Conservation (phyloP, 2,113 vertebrate genomes). For the Pachypanchax playfairii region DNA sequence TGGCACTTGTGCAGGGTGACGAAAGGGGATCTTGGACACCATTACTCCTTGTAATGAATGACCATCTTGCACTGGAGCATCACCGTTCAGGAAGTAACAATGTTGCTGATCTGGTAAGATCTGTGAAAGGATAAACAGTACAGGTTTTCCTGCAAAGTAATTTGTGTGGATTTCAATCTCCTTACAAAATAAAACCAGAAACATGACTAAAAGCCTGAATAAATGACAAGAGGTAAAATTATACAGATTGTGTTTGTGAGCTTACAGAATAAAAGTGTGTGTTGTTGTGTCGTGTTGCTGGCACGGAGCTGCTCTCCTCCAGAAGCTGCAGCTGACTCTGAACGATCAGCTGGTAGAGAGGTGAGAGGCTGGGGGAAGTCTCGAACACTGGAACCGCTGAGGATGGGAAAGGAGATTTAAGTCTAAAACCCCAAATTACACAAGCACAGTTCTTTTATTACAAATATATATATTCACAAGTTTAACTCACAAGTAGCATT, state of each 20-base stretch:
- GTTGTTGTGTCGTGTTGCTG: conserved; percentile 82
- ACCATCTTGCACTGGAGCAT: conserved; percentile 94
- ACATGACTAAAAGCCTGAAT: not conserved
- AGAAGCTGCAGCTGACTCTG: conserved; percentile 88
- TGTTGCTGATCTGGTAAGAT: conserved; percentile 97
- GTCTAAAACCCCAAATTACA: not conserved
- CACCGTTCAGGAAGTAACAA: conserved; percentile 97
- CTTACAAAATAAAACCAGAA: not conserved
- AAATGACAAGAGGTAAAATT: too few relatives aligned
- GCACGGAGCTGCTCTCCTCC: conserved; percentile 81
- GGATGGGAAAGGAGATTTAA: not conserved
- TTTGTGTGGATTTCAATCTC: too few relatives aligned
- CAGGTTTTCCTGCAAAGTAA: not conserved
- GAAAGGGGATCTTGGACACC: conserved; percentile 93
- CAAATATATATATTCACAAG: not conserved
- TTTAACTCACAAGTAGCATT: conserved; percentile 85
- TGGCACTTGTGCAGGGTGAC: conserved; percentile 93
- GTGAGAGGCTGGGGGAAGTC: conserved; percentile 80
- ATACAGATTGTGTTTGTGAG: conserved; percentile 18
- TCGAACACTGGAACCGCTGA: conserved; percentile 93
- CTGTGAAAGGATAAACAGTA: conserved; percentile 64
- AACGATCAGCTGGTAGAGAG: conserved; percentile 91
- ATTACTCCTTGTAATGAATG: conserved; percentile 90
- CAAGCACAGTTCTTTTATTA: not conserved
- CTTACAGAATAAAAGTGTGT: conserved; percentile 97